Base-by-base conservation (phyloP, 2,888 invertebrate genomes). In the Drosophila demipolita region DNA sequence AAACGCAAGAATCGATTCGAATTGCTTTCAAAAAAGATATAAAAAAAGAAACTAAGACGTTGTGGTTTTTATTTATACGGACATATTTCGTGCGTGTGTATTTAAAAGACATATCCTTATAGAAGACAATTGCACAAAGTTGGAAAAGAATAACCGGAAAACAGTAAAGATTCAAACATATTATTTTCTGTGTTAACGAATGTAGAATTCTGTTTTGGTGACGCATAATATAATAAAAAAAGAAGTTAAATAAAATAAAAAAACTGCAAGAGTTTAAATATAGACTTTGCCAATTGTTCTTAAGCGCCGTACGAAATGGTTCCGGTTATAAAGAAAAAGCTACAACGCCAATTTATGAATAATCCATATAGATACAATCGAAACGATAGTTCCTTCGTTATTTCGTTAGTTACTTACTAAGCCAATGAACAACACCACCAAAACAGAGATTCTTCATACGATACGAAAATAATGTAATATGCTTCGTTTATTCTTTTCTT, bases 141-240 rank as follows among this genome's bases (percentile, higher is more conserved):
- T 91, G 89, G 78, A 86, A 91, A 85, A 85, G 83, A 86, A 86
- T 89, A 85, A 82, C 75, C 82, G 82, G 69, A 78, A 78, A 77
- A 79, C 84, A 55, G 38, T 55, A 72, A 59, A 67, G 57, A 82
- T 70, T 78, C 70, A 89, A 84, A 60, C 62, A 76, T 91, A 90
- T 91, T 91, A 91, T 91, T 91, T 91, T 91, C 91, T 85, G 74
- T 78, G 66, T 69, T 74, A 63, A 73, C 75, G 70, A 83, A 79
- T 75, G 85, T 83, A 83, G 83, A 89, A 90, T 91, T 91, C 92
- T 93, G 93, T 93, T 93, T 93, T 93, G 93, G 93, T 93, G 93
- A 93, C 91, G 89, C 78, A 59, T 36, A 70, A 68, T 61, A 73
- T 78, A 73, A 67, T 45, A 58, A 72, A 48, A 62, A 49, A 58